Evolutionary conservation across 2,888 invertebrate species (phyloP).

Genomic region (Perdita meconis): DNA sequence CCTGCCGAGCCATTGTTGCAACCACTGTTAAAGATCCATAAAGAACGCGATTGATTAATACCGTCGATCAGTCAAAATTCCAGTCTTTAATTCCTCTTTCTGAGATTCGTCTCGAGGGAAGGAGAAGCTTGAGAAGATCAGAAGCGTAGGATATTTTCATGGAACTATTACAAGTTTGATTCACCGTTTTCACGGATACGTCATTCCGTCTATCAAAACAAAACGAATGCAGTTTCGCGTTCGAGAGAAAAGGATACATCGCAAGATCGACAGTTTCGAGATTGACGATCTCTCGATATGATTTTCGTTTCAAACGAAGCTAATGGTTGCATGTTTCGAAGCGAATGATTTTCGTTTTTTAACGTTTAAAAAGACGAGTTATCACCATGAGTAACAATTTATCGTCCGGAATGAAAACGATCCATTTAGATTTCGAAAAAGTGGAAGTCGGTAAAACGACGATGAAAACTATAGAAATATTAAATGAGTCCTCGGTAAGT

Average conservation of each 20-base stretch:
- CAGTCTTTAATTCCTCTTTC: conserved; percentile 16
- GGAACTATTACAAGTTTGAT: conserved; percentile 32
- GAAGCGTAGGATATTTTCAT: conserved; percentile 24
- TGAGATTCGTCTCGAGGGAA: background rate
- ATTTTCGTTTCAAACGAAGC: conserved; percentile 24
- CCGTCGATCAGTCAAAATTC: conserved; percentile 4
- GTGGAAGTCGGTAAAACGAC: conserved; percentile 69
- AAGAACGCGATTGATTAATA: conserved; percentile 42
- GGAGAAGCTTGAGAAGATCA: background rate
- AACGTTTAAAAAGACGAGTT: background rate
- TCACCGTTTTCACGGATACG: conserved; percentile 40
- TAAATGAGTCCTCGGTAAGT: conserved; percentile 75
- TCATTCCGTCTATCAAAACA: conserved; percentile 58
- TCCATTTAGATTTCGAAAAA: conserved; percentile 72
- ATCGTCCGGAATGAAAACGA: conserved; percentile 19
- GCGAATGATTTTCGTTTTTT: background rate
- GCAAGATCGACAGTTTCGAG: conserved; percentile 17
- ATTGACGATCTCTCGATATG: conserved; percentile 24
- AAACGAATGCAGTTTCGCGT: conserved; percentile 39
- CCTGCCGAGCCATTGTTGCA: conserved; percentile 55
- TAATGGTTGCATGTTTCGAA: background rate
- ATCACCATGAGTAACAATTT: background rate
- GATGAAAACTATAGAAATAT: conserved; percentile 72
- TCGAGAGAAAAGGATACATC: conserved; percentile 7
- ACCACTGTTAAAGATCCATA: conserved; percentile 63